phyloP scores from a whole-genome alignment of 2,888 invertebrate genomes.

The Noctua fimbriata region DNA sequence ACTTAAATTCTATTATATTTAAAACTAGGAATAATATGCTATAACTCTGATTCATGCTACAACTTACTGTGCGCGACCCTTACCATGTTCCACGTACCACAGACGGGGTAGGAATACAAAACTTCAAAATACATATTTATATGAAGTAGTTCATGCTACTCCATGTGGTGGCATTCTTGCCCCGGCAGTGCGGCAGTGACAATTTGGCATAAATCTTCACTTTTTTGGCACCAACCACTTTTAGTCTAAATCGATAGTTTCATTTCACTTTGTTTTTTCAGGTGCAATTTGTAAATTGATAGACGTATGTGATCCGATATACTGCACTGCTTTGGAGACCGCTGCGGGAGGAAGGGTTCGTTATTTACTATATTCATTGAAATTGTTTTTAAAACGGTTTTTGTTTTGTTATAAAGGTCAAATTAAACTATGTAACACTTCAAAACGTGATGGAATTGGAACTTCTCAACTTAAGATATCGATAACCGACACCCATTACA shows the following conservation, averaged over 20 bases:
- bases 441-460: background rate
- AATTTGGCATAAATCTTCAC: background rate
- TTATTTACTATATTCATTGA: slow-evolving; percentile 41
- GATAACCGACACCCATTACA: background rate
- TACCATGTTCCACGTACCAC: background rate
- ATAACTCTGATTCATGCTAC: too few species aligned
- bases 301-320: slow-evolving; percentile 92
- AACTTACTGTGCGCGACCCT: background rate
- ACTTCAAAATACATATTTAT: too few species aligned
- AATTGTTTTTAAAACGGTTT: background rate
- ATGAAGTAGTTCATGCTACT: background rate
- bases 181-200: background rate
- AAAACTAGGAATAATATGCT: background rate
- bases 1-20: background rate
- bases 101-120: too few species aligned
- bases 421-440: background rate
- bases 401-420: background rate
- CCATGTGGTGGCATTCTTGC: background rate
- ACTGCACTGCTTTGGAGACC: slow-evolving; percentile 95
- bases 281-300: slow-evolving; percentile 96
- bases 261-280: slow-evolving; percentile 61
- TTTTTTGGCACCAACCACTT: background rate
- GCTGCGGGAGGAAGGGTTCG: slow-evolving; percentile 96
- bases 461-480: background rate
- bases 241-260: background rate